Conservation (phyloP, 2,888 invertebrate species). For the Lamproptera curius region DNA sequence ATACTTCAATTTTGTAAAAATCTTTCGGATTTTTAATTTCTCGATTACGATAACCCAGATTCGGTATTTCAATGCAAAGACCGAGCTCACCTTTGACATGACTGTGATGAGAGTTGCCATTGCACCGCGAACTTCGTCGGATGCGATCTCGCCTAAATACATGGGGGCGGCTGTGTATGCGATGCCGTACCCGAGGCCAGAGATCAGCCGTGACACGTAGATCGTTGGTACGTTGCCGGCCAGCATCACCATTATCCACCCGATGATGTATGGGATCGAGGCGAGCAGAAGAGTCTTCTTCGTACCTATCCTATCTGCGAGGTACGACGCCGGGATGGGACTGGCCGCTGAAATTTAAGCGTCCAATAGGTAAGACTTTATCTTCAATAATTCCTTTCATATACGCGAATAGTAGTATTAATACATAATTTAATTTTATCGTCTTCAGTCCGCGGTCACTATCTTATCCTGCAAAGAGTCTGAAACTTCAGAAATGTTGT, state of each 20-base stretch:
- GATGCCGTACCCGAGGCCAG: conserved; percentile 80
- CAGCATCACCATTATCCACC: conserved; percentile 81
- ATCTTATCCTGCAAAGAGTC: too few relatives aligned
- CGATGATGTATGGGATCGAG: conserved; percentile 78
- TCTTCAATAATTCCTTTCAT: too few relatives aligned
- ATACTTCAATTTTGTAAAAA: too few relatives aligned
- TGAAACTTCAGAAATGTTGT: too few relatives aligned
- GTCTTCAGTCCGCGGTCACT: too few relatives aligned
- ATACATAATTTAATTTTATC: too few relatives aligned
- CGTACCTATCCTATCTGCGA: conserved; percentile 81
- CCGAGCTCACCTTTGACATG: conserved; percentile 65
- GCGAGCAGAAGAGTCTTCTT: conserved; percentile 80
- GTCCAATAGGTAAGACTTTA: too few relatives aligned
- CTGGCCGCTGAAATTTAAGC: conserved; percentile 73
- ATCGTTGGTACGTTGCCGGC: conserved; percentile 77
- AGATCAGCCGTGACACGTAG: conserved; percentile 78
- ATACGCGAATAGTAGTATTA: too few relatives aligned
- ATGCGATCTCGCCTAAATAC: conserved; percentile 81
- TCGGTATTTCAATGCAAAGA: too few relatives aligned
- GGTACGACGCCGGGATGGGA: conserved; percentile 79
- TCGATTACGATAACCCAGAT: too few relatives aligned
- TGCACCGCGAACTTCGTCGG: conserved; percentile 77
- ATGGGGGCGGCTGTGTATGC: conserved; percentile 80
- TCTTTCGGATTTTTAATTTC: too few relatives aligned
- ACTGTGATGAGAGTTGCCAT: conserved; percentile 80